A percentile compares a stretch with the other conserved stretches of the same genome.
Conservation (phyloP, 2,113 vertebrate genomes). For the Dendrocopos noguchii region DNA sequence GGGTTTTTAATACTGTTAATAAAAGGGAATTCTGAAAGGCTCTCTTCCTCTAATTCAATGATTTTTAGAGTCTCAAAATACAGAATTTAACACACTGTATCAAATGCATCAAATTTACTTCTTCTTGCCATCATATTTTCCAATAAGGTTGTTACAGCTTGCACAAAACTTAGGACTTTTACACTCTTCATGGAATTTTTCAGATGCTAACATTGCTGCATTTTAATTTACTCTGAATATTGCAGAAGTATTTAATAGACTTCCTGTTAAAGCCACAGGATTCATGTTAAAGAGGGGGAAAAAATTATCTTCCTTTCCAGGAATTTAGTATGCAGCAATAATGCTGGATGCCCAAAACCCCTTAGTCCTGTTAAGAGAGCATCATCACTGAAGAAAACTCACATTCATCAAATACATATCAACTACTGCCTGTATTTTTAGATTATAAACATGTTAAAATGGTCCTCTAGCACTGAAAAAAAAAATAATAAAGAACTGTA, state of each 20-base stretch:
- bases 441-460: background rate
- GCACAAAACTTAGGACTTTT: background rate
- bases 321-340: background rate
- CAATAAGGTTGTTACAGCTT: background rate
- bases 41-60: background rate
- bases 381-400: background rate
- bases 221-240: background rate
- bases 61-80: background rate
- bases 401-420: background rate
- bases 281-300: background rate
- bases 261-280: background rate
- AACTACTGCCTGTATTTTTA: background rate
- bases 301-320: accelerated
- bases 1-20: background rate
- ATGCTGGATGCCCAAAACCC: background rate
- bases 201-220: background rate
- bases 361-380: background rate
- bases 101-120: background rate
- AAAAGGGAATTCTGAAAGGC: background rate
- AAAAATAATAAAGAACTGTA: too few relatives aligned
- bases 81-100: background rate
- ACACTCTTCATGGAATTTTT: background rate
- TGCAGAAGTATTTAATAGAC: background rate
- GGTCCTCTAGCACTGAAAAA: background rate
- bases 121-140: background rate